Evolutionary conservation across 1,140 invertebrate species (phyloP), one percentile per base, ranked within the genome.

Genomic region (Pissodes strobi): DNA sequence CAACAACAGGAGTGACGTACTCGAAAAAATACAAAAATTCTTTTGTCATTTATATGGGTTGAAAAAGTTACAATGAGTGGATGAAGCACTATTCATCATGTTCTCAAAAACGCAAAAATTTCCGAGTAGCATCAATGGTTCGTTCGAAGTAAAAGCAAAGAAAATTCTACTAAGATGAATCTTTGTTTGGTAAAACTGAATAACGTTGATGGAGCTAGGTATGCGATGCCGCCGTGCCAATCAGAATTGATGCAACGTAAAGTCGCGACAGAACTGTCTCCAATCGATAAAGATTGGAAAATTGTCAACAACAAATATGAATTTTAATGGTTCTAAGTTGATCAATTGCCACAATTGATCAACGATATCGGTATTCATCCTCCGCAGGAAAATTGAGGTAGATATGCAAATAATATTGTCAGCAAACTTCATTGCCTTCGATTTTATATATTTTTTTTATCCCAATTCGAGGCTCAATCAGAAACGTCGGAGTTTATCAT

Each of bases 21-120:
- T 34, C n/a, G n/a, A 34, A 8, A 34, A 34, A 34, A n/a, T 8
- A 8, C 30, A 34, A 34, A n/a, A 34, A 34, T 34, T 1, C 48
- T 18, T 57, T n/a, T 55, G 62, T 30, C 27, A 30, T 18, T 30
- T 53, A 15, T 43, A 57, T 15, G 37, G 18, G 8, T 19, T 57
- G 17, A 41, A 43, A 18, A 41, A 57, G 25, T 34, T 15, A 17
- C 23, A 25, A 18, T 34, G 18, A 19, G 19, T 56, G 10, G 13
- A 41, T 15, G 19, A 18, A 10, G 46, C 46, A 15, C 0, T 12
- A 22, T 0, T 56, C 0, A 2, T 37, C n/a, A 56, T 56, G 12
- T 56, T 43, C n/a, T 15, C 27, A 34, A 56, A 56, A 21, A 38
- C 52, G 13, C 38, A 56, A 18, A 56, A 38, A 39, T 25, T 37